A percentile compares a stretch with the other conserved stretches of the same genome.
Evolutionary conservation across 2,797 vertebrate genomes (phyloP).

Genomic region (Champsocephalus esox): DNA sequence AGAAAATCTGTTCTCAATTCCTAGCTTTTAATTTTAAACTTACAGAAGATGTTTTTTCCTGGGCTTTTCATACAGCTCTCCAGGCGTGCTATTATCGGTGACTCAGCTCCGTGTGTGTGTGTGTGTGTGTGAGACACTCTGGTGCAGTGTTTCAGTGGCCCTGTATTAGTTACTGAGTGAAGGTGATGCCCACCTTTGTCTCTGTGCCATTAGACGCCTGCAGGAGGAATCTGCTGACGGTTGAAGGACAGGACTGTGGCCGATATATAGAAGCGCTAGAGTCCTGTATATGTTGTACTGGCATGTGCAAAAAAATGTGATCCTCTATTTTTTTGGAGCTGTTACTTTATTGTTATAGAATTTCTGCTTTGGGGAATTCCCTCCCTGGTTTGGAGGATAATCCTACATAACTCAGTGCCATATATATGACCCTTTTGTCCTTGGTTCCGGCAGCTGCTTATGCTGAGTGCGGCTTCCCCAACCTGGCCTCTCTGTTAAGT

Average conservation of each 20-base stretch:
- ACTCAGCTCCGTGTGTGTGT: conserved; percentile 56
- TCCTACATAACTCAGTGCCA: conserved; percentile 38
- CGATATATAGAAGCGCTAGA: conserved; percentile 25
- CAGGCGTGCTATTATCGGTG: conserved; percentile 28
- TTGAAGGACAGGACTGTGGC: conserved; percentile 39
- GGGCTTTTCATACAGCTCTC: conserved; percentile 1
- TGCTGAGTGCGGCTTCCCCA: conserved; percentile 66
- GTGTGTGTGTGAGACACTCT: conserved; percentile 13
- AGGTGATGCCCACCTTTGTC: conserved; percentile 69
- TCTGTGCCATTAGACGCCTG: conserved; percentile 56
- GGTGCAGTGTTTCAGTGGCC: conserved; percentile 59
- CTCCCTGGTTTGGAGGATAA: conserved; percentile 29
- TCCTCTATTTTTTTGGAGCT: neutral
- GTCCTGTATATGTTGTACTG: neutral
- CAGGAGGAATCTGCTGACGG: conserved; percentile 53
- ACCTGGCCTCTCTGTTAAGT: conserved; percentile 75
- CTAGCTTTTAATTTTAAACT: neutral
- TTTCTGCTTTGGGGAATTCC: conserved; percentile 37
- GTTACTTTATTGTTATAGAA: neutral
- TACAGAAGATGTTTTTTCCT: neutral
- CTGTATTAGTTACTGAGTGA: conserved; percentile 65
- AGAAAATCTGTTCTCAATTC: neutral
- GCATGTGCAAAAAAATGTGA: neutral
- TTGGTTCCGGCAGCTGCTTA: conserved; percentile 64
- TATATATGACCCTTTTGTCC: conserved; percentile 57